Evolutionary conservation across 2,888 invertebrate genomes (phyloP), one percentile per base, ranked within the genome.

Genomic region (Hydropsyche betteni): DNA sequence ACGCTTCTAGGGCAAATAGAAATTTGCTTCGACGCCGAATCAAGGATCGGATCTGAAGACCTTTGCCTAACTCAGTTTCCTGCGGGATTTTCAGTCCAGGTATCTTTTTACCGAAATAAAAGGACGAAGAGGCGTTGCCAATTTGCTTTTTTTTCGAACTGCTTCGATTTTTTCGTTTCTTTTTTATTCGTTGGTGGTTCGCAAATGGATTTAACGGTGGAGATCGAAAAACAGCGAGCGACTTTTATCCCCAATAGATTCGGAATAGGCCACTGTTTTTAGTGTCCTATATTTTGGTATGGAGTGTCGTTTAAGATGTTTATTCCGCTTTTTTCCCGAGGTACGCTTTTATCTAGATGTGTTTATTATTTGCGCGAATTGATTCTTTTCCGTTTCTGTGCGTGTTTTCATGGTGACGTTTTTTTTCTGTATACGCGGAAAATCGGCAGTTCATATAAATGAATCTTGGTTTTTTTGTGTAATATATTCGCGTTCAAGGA

Each of bases 181-280:
- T 53, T n/a, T n/a, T 53, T 14, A 2, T 16, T 53, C 8, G 51
- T 24, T 53, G 7, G 53, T 5, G 53, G 14, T 14, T 8, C 58
- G 58, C 16, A 58, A 58, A 24, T 58, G 24, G 58, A 58, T 58
- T 58, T 58, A 58, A 58, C 24, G 58, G 58, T 24, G 24, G 8
- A 24, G 58, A 58, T 58, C 58, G 58, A 16, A 24, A 58, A 24
- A 58, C 16, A 4, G 16, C 58, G 24, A 24, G 24, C 24, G 58
- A 58, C 58, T 58, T 58, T 16, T 58, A 58, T 58, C 58, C 58
- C 58, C 53, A n/a, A 53, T 14, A 53, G 14, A 16, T 53, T 14
- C n/a, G 53, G 14, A n/a, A 14, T 51, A 10, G 51, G 8, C 51
- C 24, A 12, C 8, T 16, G 53, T 53, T 53, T 5, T 53, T 53